Evolutionary conservation across 2,888 invertebrate species (phyloP), one percentile per base, ranked within the genome.

Genomic region (Orthonychiurus folsomi): DNA sequence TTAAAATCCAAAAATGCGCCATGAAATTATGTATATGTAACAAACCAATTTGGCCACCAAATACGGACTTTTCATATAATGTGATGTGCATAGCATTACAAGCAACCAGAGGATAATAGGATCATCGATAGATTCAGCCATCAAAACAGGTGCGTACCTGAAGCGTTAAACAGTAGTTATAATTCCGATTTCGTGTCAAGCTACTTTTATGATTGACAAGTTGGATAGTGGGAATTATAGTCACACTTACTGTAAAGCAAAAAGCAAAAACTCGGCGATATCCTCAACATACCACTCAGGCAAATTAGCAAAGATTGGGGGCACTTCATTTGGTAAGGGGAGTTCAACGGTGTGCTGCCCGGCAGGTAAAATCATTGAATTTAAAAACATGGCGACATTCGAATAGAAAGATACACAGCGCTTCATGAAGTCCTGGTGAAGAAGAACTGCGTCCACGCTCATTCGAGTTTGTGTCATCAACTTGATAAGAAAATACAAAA

Each of bases 201-300:
- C 20, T 2, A 56, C 2, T 50, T 21, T 1, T 52, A 52, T 1
- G 27, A 37, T 21, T 25, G n/a, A 21, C 37, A 3, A 52, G 26
- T 25, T 47, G 9, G 20, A 18, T n/a, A 48, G 48, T 48, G 9
- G 21, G 12, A 58, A 24, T 59, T 26, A 9, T 27, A 28, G 20
- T n/a, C n/a, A 55, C 65, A 86, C 89, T 88, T 80, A 92, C 91
- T 93, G 93, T 75, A 95, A 83, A 2, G 89, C 85, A 76, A 95
- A 94, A 37, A 94, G 83, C 74, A 96, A 83, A 79, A 96, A 93
- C 79, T 97, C 96, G 15, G 96, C 93, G 73, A 96, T 88, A 77
- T 97, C 96, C 79, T 97, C 97, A 72, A 97, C 86, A 78, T 93
- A 92, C 89, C 94, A 96, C 81, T 97, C 96, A 50, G 97, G 97